Evolutionary conservation across 1,140 invertebrate species (phyloP).

Genomic region (Drosophila sechellia): DNA sequence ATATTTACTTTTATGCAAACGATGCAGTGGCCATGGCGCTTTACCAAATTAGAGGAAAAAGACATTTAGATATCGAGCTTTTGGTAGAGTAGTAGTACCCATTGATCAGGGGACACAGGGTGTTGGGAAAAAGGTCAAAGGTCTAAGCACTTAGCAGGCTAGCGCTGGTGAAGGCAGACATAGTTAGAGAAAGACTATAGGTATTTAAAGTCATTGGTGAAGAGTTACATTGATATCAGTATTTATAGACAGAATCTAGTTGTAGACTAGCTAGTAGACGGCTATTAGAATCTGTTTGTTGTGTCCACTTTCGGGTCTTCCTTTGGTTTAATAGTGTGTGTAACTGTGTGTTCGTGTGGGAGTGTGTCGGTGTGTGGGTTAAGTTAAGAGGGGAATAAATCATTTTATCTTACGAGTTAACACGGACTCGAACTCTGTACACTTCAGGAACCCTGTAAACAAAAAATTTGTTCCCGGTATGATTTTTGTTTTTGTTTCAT

Average conservation of each 20-base stretch:
- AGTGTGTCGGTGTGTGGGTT: slow-evolving; percentile 52
- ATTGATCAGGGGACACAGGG: not conserved
- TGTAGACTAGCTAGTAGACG: slow-evolving; percentile 43
- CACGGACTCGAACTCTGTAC: slow-evolving; percentile 91
- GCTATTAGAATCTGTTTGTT: slow-evolving; percentile 45
- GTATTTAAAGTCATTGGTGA: not conserved
- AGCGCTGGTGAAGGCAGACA: slow-evolving; percentile 16
- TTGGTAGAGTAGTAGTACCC: not conserved
- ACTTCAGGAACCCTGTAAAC: slow-evolving; percentile 91
- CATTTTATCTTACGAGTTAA: slow-evolving; percentile 89
- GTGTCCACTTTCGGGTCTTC: slow-evolving; percentile 23
- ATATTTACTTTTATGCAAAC: not conserved
- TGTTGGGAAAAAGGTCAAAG: not conserved
- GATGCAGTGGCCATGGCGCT: not conserved
- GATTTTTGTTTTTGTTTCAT: slow-evolving; percentile 79
- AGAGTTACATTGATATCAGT: slow-evolving; percentile 43
- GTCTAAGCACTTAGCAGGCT: slow-evolving; percentile 1
- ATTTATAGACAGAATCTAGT: slow-evolving; percentile 45
- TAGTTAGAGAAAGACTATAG: slow-evolving; percentile 8
- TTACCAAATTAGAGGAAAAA: not conserved
- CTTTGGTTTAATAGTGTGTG: slow-evolving; percentile 27
- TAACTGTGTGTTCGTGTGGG: slow-evolving; percentile 21
- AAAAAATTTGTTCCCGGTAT: slow-evolving; percentile 87
- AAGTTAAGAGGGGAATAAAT: slow-evolving; percentile 70
- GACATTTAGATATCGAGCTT: not conserved